Evolutionary conservation across 2,888 invertebrate species (phyloP).

Genomic region (Eubasilissa splendida): DNA sequence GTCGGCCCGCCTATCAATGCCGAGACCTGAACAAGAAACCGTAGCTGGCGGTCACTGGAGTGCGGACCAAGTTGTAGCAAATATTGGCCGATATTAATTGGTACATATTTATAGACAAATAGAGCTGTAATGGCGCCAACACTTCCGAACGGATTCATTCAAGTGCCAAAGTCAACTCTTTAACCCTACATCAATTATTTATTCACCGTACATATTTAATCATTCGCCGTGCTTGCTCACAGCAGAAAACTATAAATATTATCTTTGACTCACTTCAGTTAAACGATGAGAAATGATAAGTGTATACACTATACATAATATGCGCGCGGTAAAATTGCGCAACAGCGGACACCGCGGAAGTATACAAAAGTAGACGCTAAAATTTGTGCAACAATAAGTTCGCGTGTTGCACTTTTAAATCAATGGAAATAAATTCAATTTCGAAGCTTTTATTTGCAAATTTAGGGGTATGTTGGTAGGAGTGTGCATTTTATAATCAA

Average conservation of each 20-base stretch:
- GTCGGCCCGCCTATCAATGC: not conserved
- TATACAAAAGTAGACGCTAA: too few relatives aligned
- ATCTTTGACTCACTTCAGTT: conserved; percentile 39
- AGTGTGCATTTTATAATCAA: too few relatives aligned
- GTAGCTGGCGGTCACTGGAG: conserved; percentile 12
- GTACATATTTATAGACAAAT: conserved; percentile 40
- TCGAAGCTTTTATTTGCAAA: too few relatives aligned
- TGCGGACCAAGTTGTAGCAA: conserved; percentile 8
- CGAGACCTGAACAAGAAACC: not conserved
- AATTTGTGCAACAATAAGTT: too few relatives aligned
- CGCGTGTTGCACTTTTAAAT: too few relatives aligned
- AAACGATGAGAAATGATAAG: conserved; percentile 7
- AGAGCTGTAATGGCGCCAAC: conserved; percentile 14
- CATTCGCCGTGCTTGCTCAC: conserved; percentile 11
- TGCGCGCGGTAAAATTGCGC: too few relatives aligned
- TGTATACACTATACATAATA: not conserved
- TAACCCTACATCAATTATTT: conserved; percentile 43
- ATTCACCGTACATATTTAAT: conserved; percentile 43
- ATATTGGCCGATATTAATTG: conserved; percentile 39
- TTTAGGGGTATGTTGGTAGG: too few relatives aligned
- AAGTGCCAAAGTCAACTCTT: conserved; percentile 35
- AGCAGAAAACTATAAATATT: conserved; percentile 41
- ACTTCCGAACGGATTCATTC: conserved; percentile 37
- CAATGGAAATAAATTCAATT: too few relatives aligned
- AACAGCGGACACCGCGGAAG: too few relatives aligned